Base-by-base conservation (phyloP, 2,888 invertebrate genomes). In the Synergus itoensis region DNA sequence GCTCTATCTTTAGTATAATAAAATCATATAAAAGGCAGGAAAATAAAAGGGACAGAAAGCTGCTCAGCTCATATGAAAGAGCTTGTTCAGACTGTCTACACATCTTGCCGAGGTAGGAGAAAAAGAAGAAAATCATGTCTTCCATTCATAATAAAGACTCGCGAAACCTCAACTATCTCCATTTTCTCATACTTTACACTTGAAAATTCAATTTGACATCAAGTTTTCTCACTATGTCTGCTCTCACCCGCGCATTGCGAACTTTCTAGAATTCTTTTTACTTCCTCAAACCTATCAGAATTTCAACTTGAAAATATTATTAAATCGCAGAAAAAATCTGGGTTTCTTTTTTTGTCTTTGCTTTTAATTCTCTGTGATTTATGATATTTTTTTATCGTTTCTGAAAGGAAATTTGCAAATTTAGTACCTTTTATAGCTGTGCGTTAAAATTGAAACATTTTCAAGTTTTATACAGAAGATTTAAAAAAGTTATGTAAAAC, bases 171-270 rank as follows among this genome's bases (percentile, higher is more conserved):
- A 69, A 69, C 69, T 16, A 40, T 69, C 21, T 48, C 16, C 45
- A 48, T 45, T 69, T 69, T 69, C 69, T 48, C 48, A 5, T 16
- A 28, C 48, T 21, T 69, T 21, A 21, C 28, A 69, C 69, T 69
- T 69, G 69, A 69, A 48, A 69, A 69, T 48, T 69, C 48, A 48
- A 69, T 69, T 69, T 48, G 69, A 45, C 28, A 43, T 48, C 36
- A 69, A 69, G 69, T 48, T 48, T 9, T 69, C 69, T 36, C 40
- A 21, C 21, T 53, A 8, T 41, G 41, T 18, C 36, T 1, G 62
- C 14, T 11, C 14, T 14, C 7, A 60, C 14, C 43, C 11, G 36
- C 60, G 40, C 14, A 40, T 3, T 28, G 28, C 28, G 28, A 62
- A 60, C 40, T 62, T 57, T 76, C 18, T 41, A 41, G 48, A 28